Evolutionary conservation across 1,140 invertebrate species (phyloP), one percentile per base, ranked within the genome.

Genomic region (Sycobia sp.): DNA sequence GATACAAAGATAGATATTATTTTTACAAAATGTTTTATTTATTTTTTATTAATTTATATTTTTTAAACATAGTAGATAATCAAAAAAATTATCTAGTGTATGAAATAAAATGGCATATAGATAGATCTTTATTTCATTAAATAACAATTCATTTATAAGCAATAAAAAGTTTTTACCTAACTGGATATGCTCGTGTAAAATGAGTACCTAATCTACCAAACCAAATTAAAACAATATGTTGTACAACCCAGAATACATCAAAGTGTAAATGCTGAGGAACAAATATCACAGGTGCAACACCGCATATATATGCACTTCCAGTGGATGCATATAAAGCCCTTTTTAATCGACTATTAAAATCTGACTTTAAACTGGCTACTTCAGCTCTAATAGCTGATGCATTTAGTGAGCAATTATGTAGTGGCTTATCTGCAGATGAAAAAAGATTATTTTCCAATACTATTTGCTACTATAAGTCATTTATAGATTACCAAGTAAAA

Each of bases 271-370:
- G 88, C 68, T 86, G 88, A 84, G 95, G 86, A 63, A 85, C 84
- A 68, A 81, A 85, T 73, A 82, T 77, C 39, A 94, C 91, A 0
- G 96, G 96, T 22, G 97, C 88, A 75, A 97, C 91, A 59, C 90
- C 91, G 67, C 91, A 89, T 78, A 97, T 95, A 76, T 97, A 98
- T 0, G 94, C 92, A 70, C 91, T 94, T 2, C 93, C 79, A 41
- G 95, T 87, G 1, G 94, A 94, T 71, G 92, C 93, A 73, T 96
- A 97, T 4, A 98, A 81, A 53, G 95, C 89, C 75, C 93, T 91
- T 79, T 95, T 96, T 67, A 97, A 85, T 47, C 95, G 82, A 44
- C 86, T 84, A 75, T 97, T 96, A 70, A 97, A 97, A 76, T 97
- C 95, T 20, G 85, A 86, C 68, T 90, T 89, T 7, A 98, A 74